These are phyloP conservation scores for Cydia fagiglandana DNA, from an alignment of 1,140 invertebrate genomes.

Conservation along the genomic window DNA sequence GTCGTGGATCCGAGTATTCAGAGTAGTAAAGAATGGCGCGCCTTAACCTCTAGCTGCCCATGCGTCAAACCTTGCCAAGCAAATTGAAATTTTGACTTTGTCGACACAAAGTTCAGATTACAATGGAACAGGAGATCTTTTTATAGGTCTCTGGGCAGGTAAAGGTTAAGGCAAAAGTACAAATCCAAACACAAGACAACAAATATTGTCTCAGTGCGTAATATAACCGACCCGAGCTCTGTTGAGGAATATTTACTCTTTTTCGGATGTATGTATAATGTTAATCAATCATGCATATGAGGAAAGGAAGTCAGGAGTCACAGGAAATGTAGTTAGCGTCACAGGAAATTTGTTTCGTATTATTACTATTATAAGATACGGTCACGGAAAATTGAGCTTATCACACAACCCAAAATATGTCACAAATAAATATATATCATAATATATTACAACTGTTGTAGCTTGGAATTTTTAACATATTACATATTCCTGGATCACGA, in stretches of 20 bases:
- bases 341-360: constrained; percentile 1
- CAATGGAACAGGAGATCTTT: no score
- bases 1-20: background rate
- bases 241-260: background rate
- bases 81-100: no score
- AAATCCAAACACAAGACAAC: no score
- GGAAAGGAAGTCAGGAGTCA: background rate
- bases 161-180: no score
- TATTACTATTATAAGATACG: background rate
- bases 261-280: background rate
- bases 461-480: no score
- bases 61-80: no score
- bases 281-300: constrained; percentile 26
- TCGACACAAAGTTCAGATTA: no score
- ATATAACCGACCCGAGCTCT: constrained; percentile 10
- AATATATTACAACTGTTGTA: no score
- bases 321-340: background rate
- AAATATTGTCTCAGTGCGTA: constrained; percentile 26
- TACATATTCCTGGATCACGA: no score
- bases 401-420: background rate
- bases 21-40: background rate
- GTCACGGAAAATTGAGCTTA: background rate
- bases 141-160: no score
- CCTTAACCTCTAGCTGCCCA: no score
- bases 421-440: no score